A percentile compares a stretch with the other conserved stretches of the same genome.
These are phyloP conservation scores for Chaenogobius annularis DNA, from an alignment of 2,113 vertebrate species.

Conservation along the genomic window DNA sequence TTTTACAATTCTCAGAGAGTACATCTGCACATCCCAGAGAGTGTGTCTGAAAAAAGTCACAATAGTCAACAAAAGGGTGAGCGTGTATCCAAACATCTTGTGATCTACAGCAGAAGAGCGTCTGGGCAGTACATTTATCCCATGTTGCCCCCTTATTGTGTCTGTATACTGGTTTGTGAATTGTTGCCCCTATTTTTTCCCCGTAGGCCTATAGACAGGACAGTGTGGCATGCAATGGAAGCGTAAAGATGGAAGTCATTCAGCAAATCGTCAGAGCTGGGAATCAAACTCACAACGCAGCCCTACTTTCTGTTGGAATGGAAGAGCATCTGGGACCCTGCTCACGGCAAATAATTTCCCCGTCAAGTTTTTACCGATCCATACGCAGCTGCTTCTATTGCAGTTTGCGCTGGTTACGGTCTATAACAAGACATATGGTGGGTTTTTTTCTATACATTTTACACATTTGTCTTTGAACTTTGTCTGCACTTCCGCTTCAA, in stretches of 20 bases:
- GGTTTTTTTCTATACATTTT: neutral
- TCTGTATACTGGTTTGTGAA: too few species aligned
- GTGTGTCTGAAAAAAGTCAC: too few species aligned
- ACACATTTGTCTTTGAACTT: neutral
- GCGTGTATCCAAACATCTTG: neutral
- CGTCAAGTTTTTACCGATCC: neutral
- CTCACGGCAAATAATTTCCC: neutral
- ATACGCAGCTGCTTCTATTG: neutral
- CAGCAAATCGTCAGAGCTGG: too few species aligned
- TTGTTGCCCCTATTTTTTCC: too few species aligned
- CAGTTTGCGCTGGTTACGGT: neutral
- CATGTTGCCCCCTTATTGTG: too few species aligned
- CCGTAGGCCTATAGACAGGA: too few species aligned
- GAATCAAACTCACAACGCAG: too few species aligned
- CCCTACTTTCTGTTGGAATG: neutral
- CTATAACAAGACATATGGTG: neutral
- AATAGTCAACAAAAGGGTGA: neutral
- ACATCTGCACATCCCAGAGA: too few species aligned
- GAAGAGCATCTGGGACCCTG: neutral
- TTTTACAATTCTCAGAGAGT: neutral
- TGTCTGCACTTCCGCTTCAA: conserved; percentile 6
- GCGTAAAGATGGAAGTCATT: too few species aligned
- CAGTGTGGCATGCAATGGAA: too few species aligned
- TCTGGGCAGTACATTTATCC: too few species aligned
- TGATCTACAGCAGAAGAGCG: neutral